Percentiles rank a stretch among this genome's conserved stretches.
These are phyloP conservation scores for Microctonus aethiopoides DNA, from an alignment of 2,888 invertebrate genomes.

Conservation along the genomic window DNA sequence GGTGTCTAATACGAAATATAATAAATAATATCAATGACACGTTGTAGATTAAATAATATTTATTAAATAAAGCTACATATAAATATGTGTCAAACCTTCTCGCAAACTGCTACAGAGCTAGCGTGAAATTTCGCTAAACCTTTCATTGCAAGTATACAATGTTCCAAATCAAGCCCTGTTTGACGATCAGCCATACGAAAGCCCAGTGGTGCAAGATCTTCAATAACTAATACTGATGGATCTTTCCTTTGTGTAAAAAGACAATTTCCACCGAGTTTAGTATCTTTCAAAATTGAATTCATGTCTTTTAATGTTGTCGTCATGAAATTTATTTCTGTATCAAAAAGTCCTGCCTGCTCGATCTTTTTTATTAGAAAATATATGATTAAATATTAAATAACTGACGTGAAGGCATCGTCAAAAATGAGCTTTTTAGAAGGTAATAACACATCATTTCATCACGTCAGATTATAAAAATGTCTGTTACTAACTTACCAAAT, in stretches of 20 bases:
- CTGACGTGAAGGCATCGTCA: not conserved
- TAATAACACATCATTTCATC: not conserved
- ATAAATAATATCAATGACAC: not conserved
- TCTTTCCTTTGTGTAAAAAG: slow-evolving; percentile 57
- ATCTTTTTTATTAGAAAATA: slow-evolving; percentile 47
- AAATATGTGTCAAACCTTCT: no score
- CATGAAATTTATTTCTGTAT: slow-evolving; percentile 59
- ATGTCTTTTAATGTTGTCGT: slow-evolving; percentile 54
- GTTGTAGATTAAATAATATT: slow-evolving; percentile 2
- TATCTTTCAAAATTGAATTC: slow-evolving; percentile 49
- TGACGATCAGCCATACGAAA: slow-evolving; percentile 70
- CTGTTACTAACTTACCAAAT: slow-evolving; percentile 49
- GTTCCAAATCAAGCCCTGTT: slow-evolving; percentile 70
- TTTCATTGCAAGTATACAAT: slow-evolving; percentile 68
- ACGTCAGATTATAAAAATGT: not conserved
- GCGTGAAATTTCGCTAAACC: slow-evolving; percentile 72
- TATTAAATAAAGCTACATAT: not conserved
- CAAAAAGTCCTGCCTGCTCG: slow-evolving; percentile 47
- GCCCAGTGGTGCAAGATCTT: slow-evolving; percentile 71
- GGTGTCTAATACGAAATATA: slow-evolving; percentile 49
- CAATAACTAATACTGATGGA: slow-evolving; percentile 67
- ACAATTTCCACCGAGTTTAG: slow-evolving; percentile 53
- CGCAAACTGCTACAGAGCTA: slow-evolving; percentile 69
- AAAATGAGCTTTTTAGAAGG: not conserved
- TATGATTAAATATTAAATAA: not conserved